phyloP scores from a whole-genome alignment of 2,797 vertebrate species.

The Mareca penelope region DNA sequence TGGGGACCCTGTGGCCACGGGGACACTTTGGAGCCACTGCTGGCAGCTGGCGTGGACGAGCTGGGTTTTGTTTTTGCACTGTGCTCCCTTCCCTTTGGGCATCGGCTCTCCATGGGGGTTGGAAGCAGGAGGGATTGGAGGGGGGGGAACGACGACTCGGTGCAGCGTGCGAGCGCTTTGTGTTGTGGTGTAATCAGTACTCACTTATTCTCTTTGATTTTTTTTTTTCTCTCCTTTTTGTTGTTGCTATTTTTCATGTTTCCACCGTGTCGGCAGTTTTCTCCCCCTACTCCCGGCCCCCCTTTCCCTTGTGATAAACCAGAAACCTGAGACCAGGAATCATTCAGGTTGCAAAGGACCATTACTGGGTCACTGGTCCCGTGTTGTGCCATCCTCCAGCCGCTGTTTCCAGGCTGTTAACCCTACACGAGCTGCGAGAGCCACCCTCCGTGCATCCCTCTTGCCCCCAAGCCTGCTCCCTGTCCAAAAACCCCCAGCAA shows the following conservation, averaged over 20 bases:
- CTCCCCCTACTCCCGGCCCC: accelerated
- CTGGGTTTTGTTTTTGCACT: accelerated
- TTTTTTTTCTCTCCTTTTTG: background rate
- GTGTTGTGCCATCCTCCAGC: background rate
- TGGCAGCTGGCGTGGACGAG: background rate
- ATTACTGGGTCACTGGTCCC: background rate
- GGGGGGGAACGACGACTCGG: background rate
- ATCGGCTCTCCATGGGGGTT: background rate
- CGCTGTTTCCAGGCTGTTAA: background rate
- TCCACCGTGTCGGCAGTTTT: background rate
- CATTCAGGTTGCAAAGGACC: background rate
- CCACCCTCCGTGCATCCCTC: accelerated
- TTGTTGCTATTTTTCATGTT: conserved; percentile 49
- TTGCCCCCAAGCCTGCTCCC: accelerated
- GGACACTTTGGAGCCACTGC: background rate
- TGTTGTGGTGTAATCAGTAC: conserved; percentile 2
- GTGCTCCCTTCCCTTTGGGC: background rate
- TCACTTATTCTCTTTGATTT: conserved; percentile 63
- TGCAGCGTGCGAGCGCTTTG: background rate
- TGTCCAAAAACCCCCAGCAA: accelerated
- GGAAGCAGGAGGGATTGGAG: background rate
- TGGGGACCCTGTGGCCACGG: accelerated
- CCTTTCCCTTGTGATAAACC: background rate
- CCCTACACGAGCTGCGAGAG: background rate
- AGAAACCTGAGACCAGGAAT: background rate